Conservation (phyloP, 1,140 invertebrate species). For the Acyrthosiphon pisum region DNA sequence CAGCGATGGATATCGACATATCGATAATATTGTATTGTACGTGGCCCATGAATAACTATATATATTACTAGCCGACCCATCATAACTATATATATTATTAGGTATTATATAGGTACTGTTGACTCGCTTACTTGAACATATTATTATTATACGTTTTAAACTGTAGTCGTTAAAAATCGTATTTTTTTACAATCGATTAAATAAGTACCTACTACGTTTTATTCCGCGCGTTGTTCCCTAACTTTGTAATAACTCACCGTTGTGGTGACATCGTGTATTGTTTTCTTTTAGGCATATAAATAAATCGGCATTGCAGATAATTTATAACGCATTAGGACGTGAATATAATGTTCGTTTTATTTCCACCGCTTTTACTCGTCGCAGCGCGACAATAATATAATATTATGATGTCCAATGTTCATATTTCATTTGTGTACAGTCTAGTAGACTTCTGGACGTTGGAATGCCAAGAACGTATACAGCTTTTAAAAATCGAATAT, state of each 20-base stretch:
- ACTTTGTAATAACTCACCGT: constrained; percentile 10
- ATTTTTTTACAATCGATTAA: background rate
- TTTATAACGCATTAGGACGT: constrained; percentile 34
- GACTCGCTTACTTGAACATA: background rate
- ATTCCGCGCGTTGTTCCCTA: background rate
- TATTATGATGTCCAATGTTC: background rate
- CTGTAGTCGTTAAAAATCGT: background rate
- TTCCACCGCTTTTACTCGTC: background rate
- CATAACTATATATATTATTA: too few species aligned
- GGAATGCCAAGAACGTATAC: background rate
- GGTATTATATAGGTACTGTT: background rate
- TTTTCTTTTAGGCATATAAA: background rate
- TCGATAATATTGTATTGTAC: background rate
- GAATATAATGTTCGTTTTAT: background rate
- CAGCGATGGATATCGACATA: too few species aligned
- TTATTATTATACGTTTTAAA: background rate
- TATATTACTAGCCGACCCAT: too few species aligned
- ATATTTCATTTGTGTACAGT: constrained; percentile 1
- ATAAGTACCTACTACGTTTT: background rate
- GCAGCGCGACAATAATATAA: background rate
- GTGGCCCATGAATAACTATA: background rate
- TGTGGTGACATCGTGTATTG: background rate
- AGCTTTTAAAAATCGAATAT: background rate
- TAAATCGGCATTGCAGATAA: constrained; percentile 8
- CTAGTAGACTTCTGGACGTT: background rate